Base-by-base conservation (phyloP, 2,113 vertebrate genomes). In the Noturus placidus region DNA sequence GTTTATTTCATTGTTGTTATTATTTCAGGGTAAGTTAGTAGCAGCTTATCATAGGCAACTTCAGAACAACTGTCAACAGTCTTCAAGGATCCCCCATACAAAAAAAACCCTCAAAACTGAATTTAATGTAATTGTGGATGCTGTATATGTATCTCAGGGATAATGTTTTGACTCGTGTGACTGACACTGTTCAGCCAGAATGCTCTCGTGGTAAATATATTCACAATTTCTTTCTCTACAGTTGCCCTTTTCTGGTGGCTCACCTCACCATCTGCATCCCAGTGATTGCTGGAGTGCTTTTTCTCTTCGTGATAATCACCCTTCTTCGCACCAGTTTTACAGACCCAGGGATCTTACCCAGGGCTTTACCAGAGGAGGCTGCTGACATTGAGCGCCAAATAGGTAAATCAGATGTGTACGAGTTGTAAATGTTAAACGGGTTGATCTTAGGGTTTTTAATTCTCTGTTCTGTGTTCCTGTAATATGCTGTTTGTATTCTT, bases 261-360 rank as follows among this genome's bases (percentile, higher is more conserved):
- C 93, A 97, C 74, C 94, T 99, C 90, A 98, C 98, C 83, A 74
- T 96, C 88, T 97, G 96, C 93, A 97, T 99, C 93, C 98, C 98
- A 87, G 92, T 97, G 92, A 97, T 98, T 3, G 97, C 95, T 2
- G 97, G 94, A 78, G 9, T 97, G 89, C 96, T 99, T 52, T 97
- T 97, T 95, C 93, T 97, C 89, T 97, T 99, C 87, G 98, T 98
- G 93, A 92, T 98, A 92, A 93, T 96, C 92, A 96, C 96, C 90
- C 93, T 99, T 92, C 95, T 99, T 85, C 97, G 97, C 91, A 99
- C 98, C 0, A 98, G 97, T 92, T 97, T 98, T 93, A 97, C 96
- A 22, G 98, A 99, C 89, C 98, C 98, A 0, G 98, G 98, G 11
- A 99, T 99, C 91, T 94, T 99, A 92, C 98, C 98, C 86, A 96